These are phyloP conservation scores for Papilio machaon DNA, from an alignment of 1,140 invertebrate genomes.

Conservation along the genomic window DNA sequence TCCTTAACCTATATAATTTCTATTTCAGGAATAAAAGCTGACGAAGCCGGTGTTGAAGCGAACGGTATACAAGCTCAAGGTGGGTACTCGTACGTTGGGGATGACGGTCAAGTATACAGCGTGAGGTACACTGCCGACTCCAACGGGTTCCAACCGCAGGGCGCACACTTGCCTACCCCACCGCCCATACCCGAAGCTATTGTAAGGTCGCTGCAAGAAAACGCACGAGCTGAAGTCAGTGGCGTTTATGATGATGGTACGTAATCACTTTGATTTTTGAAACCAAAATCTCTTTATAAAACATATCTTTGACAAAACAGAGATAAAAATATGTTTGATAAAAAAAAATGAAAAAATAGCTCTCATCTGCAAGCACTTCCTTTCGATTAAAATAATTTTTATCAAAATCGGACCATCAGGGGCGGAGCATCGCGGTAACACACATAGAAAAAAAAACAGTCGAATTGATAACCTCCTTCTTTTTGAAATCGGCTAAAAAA, in stretches of 20 bases:
- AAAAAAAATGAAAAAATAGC: too few species aligned
- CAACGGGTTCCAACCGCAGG: conserved; percentile 83
- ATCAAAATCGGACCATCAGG: too few species aligned
- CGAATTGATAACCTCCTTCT: too few species aligned
- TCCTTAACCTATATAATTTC: neutral
- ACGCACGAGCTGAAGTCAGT: conserved; percentile 73
- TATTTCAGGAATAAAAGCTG: conserved; percentile 69
- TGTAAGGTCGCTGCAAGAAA: conserved; percentile 83
- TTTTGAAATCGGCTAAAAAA: too few species aligned
- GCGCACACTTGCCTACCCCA: conserved; percentile 85
- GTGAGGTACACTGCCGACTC: conserved; percentile 84
- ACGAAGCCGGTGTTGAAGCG: conserved; percentile 68
- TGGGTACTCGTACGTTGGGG: conserved; percentile 84
- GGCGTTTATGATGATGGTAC: conserved; percentile 75
- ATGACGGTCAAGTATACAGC: conserved; percentile 84
- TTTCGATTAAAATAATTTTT: too few species aligned
- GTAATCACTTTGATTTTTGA: neutral
- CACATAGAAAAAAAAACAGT: too few species aligned
- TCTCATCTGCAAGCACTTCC: too few species aligned
- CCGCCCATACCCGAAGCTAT: conserved; percentile 86
- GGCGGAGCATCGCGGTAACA: too few species aligned
- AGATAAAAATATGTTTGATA: too few species aligned
- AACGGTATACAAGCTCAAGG: conserved; percentile 84
- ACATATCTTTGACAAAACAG: too few species aligned
- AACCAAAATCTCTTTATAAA: too few species aligned